These are phyloP conservation scores for Pogonomyrmex californicus DNA, from an alignment of 1,140 invertebrate genomes.

Conservation along the genomic window DNA sequence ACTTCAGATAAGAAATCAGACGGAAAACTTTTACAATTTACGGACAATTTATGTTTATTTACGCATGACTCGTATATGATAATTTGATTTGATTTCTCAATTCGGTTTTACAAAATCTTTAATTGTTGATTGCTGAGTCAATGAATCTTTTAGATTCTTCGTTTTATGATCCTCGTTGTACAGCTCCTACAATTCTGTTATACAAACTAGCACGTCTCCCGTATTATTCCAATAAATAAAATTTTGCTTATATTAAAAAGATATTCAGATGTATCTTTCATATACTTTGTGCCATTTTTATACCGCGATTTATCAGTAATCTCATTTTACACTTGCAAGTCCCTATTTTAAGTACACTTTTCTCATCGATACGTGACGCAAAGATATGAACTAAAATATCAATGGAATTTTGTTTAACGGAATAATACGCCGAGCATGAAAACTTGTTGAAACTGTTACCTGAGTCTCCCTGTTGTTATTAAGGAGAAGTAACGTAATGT, in stretches of 20 bases:
- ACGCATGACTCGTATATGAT: neutral
- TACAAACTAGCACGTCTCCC: neutral
- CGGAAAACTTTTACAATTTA: neutral
- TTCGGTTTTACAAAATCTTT: neutral
- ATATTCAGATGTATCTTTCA: conserved; percentile 3
- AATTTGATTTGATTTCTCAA: conserved; percentile 1
- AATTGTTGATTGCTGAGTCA: neutral
- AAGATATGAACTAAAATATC: conserved; percentile 1
- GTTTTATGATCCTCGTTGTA: conserved; percentile 33
- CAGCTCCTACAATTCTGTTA: conserved; percentile 14
- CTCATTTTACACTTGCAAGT: neutral
- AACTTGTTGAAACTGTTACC: conserved; percentile 80
- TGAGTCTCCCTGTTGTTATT: conserved; percentile 74
- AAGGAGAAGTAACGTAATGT: conserved; percentile 55
- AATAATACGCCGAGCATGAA: conserved; percentile 39
- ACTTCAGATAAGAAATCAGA: neutral
- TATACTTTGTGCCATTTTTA: conserved; percentile 38
- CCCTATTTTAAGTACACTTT: neutral
- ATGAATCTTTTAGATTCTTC: neutral
- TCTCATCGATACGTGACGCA: neutral
- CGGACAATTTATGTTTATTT: neutral
- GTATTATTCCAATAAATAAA: conserved; percentile 60
- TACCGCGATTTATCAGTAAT: neutral
- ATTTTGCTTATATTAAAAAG: neutral
- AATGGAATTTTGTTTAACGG: conserved; percentile 43